Conservation (phyloP, 2,888 invertebrate species). For the Stramonita haemastoma region DNA sequence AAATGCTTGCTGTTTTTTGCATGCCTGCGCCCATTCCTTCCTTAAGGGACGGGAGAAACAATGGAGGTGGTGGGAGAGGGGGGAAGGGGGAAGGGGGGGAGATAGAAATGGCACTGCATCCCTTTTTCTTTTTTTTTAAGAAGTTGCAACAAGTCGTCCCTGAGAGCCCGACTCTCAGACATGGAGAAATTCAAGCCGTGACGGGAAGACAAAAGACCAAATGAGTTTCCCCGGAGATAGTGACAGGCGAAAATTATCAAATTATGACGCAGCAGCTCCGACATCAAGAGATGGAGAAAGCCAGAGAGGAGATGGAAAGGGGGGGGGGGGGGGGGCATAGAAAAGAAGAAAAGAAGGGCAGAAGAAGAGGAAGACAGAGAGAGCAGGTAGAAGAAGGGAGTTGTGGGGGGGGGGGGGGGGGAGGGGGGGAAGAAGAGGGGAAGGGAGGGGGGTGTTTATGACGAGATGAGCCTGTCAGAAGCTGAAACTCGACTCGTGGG, state of each 20-base stretch:
- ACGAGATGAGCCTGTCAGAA: no score
- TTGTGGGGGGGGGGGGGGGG: not conserved
- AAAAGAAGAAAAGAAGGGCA: no score
- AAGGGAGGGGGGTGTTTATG: not conserved
- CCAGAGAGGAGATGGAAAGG: not conserved
- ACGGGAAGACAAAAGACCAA: constrained; percentile 15
- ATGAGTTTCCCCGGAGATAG: constrained; percentile 13
- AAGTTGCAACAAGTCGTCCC: constrained; percentile 15
- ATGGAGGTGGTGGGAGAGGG: not conserved
- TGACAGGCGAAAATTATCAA: constrained; percentile 33
- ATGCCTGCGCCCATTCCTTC: not conserved
- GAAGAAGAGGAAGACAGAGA: not conserved
- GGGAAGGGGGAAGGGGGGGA: not conserved
- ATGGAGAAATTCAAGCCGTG: constrained; percentile 1
- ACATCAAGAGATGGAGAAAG: not conserved
- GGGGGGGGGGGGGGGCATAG: not conserved
- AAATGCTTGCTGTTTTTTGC: not conserved
- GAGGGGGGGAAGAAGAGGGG: not conserved
- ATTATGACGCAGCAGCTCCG: constrained; percentile 23
- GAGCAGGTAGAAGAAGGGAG: not conserved
- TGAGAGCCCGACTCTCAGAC: not conserved
- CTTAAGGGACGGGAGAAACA: not conserved
- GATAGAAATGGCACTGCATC: not conserved
- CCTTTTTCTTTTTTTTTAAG: not conserved
- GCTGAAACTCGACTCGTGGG: no score